Percentiles rank a stretch among this genome's conserved stretches.
These are phyloP conservation scores for Phycodurus eques DNA, from an alignment of 2,113 vertebrate species.

Conservation along the genomic window DNA sequence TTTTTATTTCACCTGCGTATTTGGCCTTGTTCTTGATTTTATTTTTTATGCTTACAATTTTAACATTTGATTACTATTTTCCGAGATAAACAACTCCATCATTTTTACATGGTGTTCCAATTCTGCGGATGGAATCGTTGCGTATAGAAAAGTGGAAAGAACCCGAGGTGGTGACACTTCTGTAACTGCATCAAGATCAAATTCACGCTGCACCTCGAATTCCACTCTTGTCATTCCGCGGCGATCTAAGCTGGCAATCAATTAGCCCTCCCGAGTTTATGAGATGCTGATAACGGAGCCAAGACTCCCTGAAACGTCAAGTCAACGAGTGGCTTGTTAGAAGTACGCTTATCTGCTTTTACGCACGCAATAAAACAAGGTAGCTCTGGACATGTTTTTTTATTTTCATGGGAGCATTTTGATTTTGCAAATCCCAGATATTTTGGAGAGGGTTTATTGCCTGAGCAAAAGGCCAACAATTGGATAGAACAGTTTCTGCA, in stretches of 20 bases:
- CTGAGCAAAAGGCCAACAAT: conserved; percentile 3
- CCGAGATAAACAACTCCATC: not conserved
- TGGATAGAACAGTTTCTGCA: not conserved
- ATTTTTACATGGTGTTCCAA: not conserved
- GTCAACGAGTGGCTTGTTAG: conserved; percentile 32
- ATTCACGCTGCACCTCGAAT: not conserved
- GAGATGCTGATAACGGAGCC: conserved; percentile 43
- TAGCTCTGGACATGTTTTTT: conserved; percentile 11
- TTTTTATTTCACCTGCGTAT: not conserved
- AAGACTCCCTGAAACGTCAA: conserved; percentile 14
- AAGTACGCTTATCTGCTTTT: conserved; percentile 29
- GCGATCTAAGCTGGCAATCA: conserved; percentile 36
- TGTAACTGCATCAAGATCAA: conserved; percentile 13
- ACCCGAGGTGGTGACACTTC: not conserved
- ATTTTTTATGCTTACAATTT: not conserved
- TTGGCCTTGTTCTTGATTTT: not conserved
- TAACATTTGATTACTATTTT: not conserved
- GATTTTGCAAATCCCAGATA: not conserved
- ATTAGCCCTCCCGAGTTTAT: conserved; percentile 52
- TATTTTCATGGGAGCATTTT: not conserved
- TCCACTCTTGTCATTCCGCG: conserved; percentile 16
- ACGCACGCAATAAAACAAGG: conserved; percentile 27
- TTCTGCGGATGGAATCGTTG: not conserved
- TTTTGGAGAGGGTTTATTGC: not conserved
- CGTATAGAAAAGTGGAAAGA: not conserved